phyloP scores from a whole-genome alignment of 1,140 invertebrate genomes.

The Caenorhabditis brenneri region DNA sequence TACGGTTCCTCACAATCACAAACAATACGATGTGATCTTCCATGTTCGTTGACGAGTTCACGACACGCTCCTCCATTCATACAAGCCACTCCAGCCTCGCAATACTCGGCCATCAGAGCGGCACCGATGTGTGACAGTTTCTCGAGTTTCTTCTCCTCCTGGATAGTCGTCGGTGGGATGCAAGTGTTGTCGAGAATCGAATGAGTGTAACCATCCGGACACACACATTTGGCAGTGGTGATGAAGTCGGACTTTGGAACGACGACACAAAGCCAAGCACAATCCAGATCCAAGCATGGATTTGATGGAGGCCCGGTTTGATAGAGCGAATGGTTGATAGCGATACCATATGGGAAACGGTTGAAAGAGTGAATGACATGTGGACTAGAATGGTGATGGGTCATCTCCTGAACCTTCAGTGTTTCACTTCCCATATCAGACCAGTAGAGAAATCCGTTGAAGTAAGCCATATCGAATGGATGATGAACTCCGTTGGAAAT shows the following conservation, averaged over 20 bases:
- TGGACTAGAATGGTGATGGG: conserved; percentile 22
- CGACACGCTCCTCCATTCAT: conserved; percentile 34
- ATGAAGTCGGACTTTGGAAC: neutral
- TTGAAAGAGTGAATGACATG: conserved; percentile 49
- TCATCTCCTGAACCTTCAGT: conserved; percentile 44
- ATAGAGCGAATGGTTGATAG: conserved; percentile 43
- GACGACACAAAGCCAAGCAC: conserved; percentile 21
- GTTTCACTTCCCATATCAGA: conserved; percentile 50
- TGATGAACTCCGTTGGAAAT: conserved; percentile 44
- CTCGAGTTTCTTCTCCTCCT: neutral
- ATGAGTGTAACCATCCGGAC: conserved; percentile 33
- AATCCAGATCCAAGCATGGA: conserved; percentile 29
- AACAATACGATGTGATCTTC: conserved; percentile 17
- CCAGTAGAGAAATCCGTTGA: conserved; percentile 50
- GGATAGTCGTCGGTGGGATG: neutral
- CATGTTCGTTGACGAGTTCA: neutral
- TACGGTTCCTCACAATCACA: conserved; percentile 21
- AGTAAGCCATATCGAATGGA: conserved; percentile 47
- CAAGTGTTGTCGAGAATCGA: neutral
- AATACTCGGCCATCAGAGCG: conserved; percentile 44
- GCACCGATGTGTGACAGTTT: conserved; percentile 1
- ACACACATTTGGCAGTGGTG: conserved; percentile 38
- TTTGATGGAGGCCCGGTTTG: conserved; percentile 8
- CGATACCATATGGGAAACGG: conserved; percentile 46
- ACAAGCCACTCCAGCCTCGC: conserved; percentile 19